Evolutionary conservation across 2,888 invertebrate species (phyloP).

Genomic region (Kryphioiulus occultus): DNA sequence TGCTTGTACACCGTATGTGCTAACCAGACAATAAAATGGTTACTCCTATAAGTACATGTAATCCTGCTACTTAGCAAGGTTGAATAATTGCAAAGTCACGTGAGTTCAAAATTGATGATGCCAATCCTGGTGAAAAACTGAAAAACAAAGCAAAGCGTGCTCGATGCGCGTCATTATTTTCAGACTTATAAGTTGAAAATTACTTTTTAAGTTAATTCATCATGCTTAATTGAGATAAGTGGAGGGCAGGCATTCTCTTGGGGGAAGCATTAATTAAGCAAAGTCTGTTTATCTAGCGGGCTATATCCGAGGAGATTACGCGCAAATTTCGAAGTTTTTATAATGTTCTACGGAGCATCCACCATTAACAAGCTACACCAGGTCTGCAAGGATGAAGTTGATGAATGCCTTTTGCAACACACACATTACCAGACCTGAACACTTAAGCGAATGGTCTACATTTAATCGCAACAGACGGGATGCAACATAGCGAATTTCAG

Average conservation of each 20-base stretch:
- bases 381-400: neutral
- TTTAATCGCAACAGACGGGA: neutral
- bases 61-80: neutral
- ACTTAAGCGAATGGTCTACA: neutral
- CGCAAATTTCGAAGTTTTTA: neutral
- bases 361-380: neutral
- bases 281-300: neutral
- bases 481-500: neutral
- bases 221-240: slow-evolving; percentile 16
- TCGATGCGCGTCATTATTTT: neutral
- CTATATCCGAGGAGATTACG: neutral
- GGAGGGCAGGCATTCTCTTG: neutral
- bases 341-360: neutral
- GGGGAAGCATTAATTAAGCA: neutral
- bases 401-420: neutral
- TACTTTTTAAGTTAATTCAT: slow-evolving; percentile 23
- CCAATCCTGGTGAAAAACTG: neutral
- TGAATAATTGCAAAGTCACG: neutral
- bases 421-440: neutral
- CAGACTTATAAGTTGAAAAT: slow-evolving; percentile 17
- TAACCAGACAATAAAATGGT: neutral
- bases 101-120: neutral
- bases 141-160: neutral
- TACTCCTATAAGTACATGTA: neutral
- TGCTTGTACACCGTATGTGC: too few relatives aligned